A percentile compares a stretch with the other conserved stretches of the same genome.
phyloP scores from a whole-genome alignment of 2,797 vertebrate genomes.

The Cyclura pinguis region DNA sequence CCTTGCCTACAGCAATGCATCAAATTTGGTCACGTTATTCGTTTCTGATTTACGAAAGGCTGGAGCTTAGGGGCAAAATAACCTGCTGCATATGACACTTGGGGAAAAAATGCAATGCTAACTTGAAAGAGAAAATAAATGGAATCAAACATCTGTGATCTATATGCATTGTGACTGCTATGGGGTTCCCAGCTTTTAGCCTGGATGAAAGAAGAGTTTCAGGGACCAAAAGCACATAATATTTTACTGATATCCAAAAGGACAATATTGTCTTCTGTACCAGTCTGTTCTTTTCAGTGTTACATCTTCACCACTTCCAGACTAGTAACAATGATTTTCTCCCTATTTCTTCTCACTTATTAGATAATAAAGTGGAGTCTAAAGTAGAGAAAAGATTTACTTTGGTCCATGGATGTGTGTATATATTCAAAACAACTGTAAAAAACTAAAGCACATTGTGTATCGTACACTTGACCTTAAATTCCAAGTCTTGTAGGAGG shows the following conservation, averaged over 20 bases:
- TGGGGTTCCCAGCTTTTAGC: background rate
- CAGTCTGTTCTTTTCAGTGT: background rate
- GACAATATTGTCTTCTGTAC: background rate
- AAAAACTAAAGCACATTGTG: background rate
- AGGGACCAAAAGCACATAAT: slow-evolving; percentile 30
- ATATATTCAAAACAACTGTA: background rate
- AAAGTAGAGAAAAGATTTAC: background rate
- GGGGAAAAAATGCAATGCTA: background rate
- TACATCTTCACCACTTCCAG: background rate
- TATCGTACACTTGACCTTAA: background rate
- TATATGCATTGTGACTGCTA: background rate
- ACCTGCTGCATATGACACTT: background rate
- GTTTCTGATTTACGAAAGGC: background rate
- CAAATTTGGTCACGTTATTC: background rate
- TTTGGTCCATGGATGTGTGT: background rate
- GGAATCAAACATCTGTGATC: slow-evolving; percentile 6
- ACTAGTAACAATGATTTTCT: background rate
- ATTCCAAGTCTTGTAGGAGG: background rate
- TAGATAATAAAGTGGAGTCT: background rate
- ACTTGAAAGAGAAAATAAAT: slow-evolving; percentile 19
- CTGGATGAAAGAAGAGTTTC: background rate
- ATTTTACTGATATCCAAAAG: slow-evolving; percentile 13
- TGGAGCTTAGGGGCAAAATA: background rate
- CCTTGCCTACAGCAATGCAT: background rate
- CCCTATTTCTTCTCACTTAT: background rate